phyloP scores from a whole-genome alignment of 1,140 invertebrate genomes.

The Oreohelix idahoensis region DNA sequence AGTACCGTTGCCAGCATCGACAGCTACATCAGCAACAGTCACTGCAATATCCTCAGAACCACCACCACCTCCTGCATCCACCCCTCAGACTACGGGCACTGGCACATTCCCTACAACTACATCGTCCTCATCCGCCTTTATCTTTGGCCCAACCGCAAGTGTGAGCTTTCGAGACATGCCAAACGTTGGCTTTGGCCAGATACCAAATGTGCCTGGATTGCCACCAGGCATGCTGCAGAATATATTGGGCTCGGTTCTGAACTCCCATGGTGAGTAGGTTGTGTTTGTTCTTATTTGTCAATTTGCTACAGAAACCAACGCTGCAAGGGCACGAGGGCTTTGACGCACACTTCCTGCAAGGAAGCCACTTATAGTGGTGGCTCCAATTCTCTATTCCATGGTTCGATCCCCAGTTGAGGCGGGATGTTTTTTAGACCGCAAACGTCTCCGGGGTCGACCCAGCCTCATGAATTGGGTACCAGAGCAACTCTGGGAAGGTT shows the following conservation, averaged over 20 bases:
- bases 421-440: too few species aligned
- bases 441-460: too few species aligned
- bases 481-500: too few species aligned
- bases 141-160: slow-evolving; percentile 19
- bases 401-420: too few species aligned
- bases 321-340: too few species aligned
- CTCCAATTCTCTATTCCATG: too few species aligned
- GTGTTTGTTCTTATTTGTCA: too few species aligned
- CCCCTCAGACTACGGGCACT: neutral
- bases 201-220: slow-evolving; percentile 33
- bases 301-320: too few species aligned
- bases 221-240: slow-evolving; percentile 35
- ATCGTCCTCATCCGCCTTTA: neutral
- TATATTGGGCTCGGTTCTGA: slow-evolving; percentile 24
- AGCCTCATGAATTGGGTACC: too few species aligned
- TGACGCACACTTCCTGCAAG: too few species aligned
- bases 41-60: neutral
- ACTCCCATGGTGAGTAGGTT: slow-evolving; percentile 13
- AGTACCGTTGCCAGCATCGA: neutral
- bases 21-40: neutral
- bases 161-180: slow-evolving; percentile 2
- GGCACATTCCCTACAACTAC: neutral
- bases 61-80: neutral
- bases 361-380: too few species aligned
- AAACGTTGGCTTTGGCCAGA: neutral